Conservation (phyloP, 2,797 vertebrate genomes). For the Sebastes umbrosus region DNA sequence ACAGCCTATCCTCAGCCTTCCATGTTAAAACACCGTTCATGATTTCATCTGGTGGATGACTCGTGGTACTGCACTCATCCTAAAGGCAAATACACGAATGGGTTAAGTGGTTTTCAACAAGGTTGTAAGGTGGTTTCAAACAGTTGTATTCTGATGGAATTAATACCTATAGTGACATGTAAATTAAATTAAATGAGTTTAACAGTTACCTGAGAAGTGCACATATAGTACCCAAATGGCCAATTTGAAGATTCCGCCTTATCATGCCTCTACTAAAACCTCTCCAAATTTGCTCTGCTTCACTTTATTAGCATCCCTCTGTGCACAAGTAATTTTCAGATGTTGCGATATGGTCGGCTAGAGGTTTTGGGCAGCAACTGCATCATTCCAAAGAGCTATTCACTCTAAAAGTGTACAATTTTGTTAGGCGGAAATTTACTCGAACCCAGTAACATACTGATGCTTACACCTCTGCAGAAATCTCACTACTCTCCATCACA, state of each 20-base stretch:
- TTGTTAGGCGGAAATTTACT: too few relatives aligned
- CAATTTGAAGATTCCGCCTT: neutral
- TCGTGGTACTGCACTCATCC: too few relatives aligned
- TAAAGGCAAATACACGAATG: too few relatives aligned
- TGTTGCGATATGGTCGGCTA: rapidly evolving
- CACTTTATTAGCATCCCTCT: neutral
- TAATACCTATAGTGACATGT: neutral
- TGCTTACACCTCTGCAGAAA: neutral
- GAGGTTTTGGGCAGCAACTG: rapidly evolving
- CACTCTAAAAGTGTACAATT: rapidly evolving
- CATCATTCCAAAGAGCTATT: too few relatives aligned
- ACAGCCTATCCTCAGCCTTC: too few relatives aligned
- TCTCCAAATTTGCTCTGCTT: neutral
- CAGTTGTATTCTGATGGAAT: neutral
- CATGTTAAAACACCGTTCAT: too few relatives aligned
- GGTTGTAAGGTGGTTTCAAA: too few relatives aligned
- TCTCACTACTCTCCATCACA: neutral
- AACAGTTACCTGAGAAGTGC: neutral
- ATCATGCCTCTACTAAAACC: neutral
- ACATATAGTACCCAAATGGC: neutral
- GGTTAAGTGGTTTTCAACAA: too few relatives aligned
- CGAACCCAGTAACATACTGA: neutral
- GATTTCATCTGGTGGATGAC: too few relatives aligned
- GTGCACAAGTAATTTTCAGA: neutral
- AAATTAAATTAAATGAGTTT: neutral